phyloP scores from a whole-genome alignment of 2,113 vertebrate species.

The Phylloscopus trochilus region DNA sequence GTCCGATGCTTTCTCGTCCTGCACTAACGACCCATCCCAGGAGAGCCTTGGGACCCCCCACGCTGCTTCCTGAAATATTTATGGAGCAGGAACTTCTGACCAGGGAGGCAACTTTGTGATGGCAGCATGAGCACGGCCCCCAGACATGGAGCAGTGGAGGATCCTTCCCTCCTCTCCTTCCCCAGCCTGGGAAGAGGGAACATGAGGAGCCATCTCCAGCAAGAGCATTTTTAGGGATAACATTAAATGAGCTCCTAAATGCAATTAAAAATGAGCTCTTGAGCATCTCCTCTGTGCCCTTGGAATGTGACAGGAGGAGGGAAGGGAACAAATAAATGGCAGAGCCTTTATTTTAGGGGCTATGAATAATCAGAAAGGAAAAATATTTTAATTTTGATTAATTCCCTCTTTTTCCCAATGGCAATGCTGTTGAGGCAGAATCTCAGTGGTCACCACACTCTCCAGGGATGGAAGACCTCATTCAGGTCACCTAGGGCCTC shows the following conservation, averaged over 20 bases:
- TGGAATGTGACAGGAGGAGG: neutral
- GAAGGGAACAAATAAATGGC: neutral
- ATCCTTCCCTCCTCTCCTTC: neutral
- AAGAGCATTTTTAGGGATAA: neutral
- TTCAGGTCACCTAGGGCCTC: neutral
- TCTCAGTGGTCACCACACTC: neutral
- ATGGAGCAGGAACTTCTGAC: neutral
- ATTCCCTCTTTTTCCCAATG: neutral
- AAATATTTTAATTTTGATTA: neutral
- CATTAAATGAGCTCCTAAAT: neutral
- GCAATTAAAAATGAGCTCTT: neutral
- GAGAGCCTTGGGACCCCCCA: neutral
- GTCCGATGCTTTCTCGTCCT: neutral
- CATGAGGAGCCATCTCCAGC: neutral
- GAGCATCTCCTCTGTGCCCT: neutral
- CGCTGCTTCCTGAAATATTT: neutral
- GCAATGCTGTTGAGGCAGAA: neutral
- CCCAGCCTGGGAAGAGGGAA: neutral
- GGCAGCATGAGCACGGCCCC: neutral
- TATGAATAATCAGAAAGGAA: neutral
- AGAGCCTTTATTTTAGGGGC: neutral
- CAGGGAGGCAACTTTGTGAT: neutral
- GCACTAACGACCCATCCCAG: neutral
- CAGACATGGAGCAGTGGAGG: fast-evolving
- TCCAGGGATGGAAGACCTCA: neutral